A percentile compares a stretch with the other conserved stretches of the same genome.
Conservation (phyloP, 2,113 vertebrate species). For the Alexandromys fortis region DNA sequence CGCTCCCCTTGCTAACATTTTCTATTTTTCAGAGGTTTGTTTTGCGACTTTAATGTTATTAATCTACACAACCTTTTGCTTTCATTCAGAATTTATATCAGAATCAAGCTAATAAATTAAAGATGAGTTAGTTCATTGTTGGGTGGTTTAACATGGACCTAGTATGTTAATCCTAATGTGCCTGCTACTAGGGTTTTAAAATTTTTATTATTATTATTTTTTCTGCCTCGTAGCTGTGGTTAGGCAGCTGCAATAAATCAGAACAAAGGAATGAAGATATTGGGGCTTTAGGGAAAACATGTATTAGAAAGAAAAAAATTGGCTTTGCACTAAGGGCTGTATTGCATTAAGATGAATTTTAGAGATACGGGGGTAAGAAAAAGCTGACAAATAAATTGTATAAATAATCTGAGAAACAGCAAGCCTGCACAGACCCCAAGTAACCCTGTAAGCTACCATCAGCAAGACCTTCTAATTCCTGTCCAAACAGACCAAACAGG, state of each 20-base stretch:
- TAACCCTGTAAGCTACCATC: constrained; percentile 65
- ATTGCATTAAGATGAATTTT: constrained; percentile 81
- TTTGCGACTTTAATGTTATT: constrained; percentile 75
- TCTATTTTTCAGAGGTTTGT: constrained; percentile 73
- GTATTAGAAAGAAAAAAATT: constrained; percentile 84
- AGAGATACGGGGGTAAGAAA: constrained; percentile 81
- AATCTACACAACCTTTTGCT: constrained; percentile 72
- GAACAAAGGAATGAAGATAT: constrained; percentile 83
- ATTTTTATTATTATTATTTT: constrained; percentile 75
- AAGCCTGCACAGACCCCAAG: constrained; percentile 72
- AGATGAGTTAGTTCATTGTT: constrained; percentile 73
- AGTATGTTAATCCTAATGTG: constrained; percentile 78
- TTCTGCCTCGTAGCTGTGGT: constrained; percentile 80
- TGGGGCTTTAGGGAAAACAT: constrained; percentile 81
- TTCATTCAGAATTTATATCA: constrained; percentile 75
- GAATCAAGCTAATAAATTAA: constrained; percentile 82
- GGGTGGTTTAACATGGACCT: constrained; percentile 71
- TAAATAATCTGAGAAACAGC: constrained; percentile 78
- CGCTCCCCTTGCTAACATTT: constrained; percentile 63
- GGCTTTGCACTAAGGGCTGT: constrained; percentile 80
- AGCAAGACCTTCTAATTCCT: constrained; percentile 71
- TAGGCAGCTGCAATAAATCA: constrained; percentile 85
- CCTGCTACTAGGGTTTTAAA: constrained; percentile 69
- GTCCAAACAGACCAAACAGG: constrained; percentile 68
- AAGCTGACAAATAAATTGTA: constrained; percentile 77